A percentile compares a stretch with the other conserved stretches of the same genome.
phyloP scores from a whole-genome alignment of 2,888 invertebrate genomes.

The Cerceris rybyensis region DNA sequence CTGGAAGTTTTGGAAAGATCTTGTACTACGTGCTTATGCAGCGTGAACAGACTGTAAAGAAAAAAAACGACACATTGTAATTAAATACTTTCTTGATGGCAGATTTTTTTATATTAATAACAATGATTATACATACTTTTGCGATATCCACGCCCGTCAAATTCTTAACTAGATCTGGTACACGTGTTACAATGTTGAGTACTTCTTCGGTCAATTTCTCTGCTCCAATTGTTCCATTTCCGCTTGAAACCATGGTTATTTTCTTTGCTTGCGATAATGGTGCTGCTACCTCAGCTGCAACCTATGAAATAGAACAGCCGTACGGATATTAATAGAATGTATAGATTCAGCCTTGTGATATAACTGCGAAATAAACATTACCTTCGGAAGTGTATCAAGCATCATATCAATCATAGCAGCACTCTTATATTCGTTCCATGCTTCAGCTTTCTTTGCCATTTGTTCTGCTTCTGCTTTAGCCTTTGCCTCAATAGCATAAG shows the following conservation, averaged over 20 bases:
- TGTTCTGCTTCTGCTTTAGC: constrained; percentile 98
- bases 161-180: constrained; percentile 94
- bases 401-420: constrained; percentile 99
- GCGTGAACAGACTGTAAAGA: constrained; percentile 79
- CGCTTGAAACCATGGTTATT: constrained; percentile 98
- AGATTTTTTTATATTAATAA: neutral
- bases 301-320: constrained; percentile 83
- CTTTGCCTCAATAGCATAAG: constrained; percentile 96
- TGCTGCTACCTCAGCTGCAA: constrained; percentile 98
- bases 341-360: neutral
- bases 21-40: constrained; percentile 71
- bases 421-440: constrained; percentile 97
- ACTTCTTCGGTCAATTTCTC: constrained; percentile 97
- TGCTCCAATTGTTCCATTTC: constrained; percentile 95
- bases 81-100: constrained; percentile 11
- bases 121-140: constrained; percentile 84
- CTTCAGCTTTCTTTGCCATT: constrained; percentile 98
- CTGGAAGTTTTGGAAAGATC: constrained; percentile 30
- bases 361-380: constrained; percentile 76
- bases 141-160: constrained; percentile 97
- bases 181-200: constrained; percentile 94
- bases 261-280: constrained; percentile 97
- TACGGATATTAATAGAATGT: neutral
- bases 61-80: constrained; percentile 39
- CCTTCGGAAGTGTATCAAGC: constrained; percentile 96